Conservation (phyloP, 2,888 invertebrate genomes). For the Sinelater perroti region DNA sequence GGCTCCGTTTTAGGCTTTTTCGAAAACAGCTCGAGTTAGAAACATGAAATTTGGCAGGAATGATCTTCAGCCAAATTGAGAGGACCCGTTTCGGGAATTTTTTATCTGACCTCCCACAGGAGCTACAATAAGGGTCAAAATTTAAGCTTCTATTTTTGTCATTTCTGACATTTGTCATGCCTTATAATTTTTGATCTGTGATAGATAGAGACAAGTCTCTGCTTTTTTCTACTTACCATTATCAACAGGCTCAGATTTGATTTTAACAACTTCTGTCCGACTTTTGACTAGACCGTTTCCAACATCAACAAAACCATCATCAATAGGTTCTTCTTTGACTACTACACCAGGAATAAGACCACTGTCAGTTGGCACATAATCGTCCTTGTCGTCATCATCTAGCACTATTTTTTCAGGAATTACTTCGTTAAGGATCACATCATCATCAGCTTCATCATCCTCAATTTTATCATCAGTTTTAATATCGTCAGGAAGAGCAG, state of each 20-base stretch:
- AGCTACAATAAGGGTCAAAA: too few relatives aligned
- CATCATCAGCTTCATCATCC: constrained; percentile 64
- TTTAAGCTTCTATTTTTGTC: too few relatives aligned
- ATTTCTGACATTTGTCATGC: too few relatives aligned
- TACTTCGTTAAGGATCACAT: constrained; percentile 74
- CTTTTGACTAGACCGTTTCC: constrained; percentile 62
- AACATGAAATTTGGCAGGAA: too few relatives aligned
- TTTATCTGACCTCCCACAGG: too few relatives aligned
- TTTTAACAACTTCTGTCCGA: constrained; percentile 68
- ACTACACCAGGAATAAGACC: constrained; percentile 42
- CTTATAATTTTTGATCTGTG: too few relatives aligned
- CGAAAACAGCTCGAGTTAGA: too few relatives aligned
- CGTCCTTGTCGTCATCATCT: constrained; percentile 67
- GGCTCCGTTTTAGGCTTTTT: too few relatives aligned
- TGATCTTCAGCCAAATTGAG: too few relatives aligned
- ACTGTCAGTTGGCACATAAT: constrained; percentile 29
- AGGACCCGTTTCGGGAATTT: too few relatives aligned
- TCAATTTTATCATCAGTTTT: constrained; percentile 34
- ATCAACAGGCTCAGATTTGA: constrained; percentile 77
- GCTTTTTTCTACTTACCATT: constrained; percentile 64
- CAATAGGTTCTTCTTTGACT: constrained; percentile 69
- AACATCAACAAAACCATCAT: constrained; percentile 61
- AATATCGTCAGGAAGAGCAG: constrained; percentile 7
- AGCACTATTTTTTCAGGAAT: constrained; percentile 72
- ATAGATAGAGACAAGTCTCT: too few relatives aligned